These are phyloP conservation scores for Drosophila longiperda DNA, from an alignment of 2,888 invertebrate genomes.

Conservation along the genomic window DNA sequence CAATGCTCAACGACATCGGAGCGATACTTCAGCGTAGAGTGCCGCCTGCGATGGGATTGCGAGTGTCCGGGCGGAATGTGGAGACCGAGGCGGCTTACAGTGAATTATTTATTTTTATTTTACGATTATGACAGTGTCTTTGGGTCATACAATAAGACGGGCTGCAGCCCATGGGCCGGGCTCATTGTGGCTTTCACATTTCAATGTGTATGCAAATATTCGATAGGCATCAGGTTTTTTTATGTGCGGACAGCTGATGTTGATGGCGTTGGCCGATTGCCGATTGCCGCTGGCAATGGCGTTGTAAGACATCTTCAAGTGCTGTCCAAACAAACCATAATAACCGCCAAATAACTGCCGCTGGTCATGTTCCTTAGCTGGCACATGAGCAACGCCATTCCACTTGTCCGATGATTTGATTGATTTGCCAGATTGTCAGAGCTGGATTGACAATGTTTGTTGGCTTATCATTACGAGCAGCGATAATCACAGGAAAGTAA, in stretches of 20 bases:
- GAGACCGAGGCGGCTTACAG: conserved; percentile 4
- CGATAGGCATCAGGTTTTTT: conserved; percentile 38
- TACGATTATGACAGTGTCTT: conserved; percentile 67
- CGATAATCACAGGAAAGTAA: conserved; percentile 11
- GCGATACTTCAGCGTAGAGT: conserved; percentile 39
- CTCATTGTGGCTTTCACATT: conserved; percentile 67
- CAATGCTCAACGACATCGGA: conserved; percentile 26
- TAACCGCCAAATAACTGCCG: conserved; percentile 28
- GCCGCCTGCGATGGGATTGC: conserved; percentile 33
- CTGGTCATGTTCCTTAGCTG: conserved; percentile 16
- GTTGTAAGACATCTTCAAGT: conserved; percentile 50
- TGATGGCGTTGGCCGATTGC: conserved; percentile 23
- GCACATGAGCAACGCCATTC: conserved; percentile 16
- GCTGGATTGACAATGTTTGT: conserved; percentile 49
- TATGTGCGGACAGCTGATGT: conserved; percentile 64
- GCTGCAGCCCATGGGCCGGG: not conserved
- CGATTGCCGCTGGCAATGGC: conserved; percentile 26
- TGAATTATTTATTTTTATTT: conserved; percentile 63
- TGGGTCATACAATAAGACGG: conserved; percentile 57
- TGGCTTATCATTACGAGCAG: conserved; percentile 65
- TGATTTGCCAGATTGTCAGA: conserved; percentile 55
- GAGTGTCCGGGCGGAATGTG: conserved; percentile 15
- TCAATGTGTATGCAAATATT: conserved; percentile 74
- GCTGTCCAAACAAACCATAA: conserved; percentile 55
- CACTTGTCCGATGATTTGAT: conserved; percentile 54